Percentiles rank a stretch among this genome's conserved stretches.
Evolutionary conservation across 2,888 invertebrate genomes (phyloP).

Genomic region (Caenorhabditis sp.): DNA sequence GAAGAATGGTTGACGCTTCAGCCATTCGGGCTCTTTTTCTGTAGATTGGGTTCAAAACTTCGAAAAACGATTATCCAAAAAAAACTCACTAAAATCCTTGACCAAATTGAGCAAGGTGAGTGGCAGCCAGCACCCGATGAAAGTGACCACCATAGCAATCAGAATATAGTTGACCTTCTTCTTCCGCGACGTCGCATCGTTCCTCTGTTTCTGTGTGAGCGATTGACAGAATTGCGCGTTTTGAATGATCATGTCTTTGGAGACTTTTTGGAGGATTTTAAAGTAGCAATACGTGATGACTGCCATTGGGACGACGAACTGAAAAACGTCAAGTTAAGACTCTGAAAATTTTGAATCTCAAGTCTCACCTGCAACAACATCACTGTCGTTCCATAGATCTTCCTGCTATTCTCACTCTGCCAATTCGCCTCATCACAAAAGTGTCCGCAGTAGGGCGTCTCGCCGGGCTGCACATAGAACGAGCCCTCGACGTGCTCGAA

Average conservation of each 20-base stretch:
- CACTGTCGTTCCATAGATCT: conserved; percentile 87
- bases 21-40: conserved; percentile 78
- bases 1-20: conserved; percentile 80
- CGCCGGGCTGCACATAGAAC: conserved; percentile 64
- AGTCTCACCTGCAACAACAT: conserved; percentile 79
- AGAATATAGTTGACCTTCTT: conserved; percentile 78
- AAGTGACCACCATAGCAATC: conserved; percentile 89
- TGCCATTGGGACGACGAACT: conserved; percentile 82
- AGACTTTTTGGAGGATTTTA: conserved; percentile 81
- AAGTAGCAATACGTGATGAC: conserved; percentile 83
- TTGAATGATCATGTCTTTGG: conserved; percentile 82
- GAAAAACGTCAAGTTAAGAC: conserved; percentile 12
- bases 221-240: conserved; percentile 82
- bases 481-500: conserved; percentile 84
- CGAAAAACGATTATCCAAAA: not conserved
- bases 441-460: conserved; percentile 82
- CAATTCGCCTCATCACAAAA: conserved; percentile 87
- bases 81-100: conserved; percentile 80
- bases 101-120: conserved; percentile 81
- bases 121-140: conserved; percentile 82
- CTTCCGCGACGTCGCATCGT: conserved; percentile 80
- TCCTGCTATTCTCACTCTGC: conserved; percentile 90
- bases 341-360: not conserved
- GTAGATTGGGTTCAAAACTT: conserved; percentile 24
- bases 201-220: conserved; percentile 79